Evolutionary conservation across 2,797 vertebrate genomes (phyloP).

Genomic region (Pseudopleuronectes americanus): DNA sequence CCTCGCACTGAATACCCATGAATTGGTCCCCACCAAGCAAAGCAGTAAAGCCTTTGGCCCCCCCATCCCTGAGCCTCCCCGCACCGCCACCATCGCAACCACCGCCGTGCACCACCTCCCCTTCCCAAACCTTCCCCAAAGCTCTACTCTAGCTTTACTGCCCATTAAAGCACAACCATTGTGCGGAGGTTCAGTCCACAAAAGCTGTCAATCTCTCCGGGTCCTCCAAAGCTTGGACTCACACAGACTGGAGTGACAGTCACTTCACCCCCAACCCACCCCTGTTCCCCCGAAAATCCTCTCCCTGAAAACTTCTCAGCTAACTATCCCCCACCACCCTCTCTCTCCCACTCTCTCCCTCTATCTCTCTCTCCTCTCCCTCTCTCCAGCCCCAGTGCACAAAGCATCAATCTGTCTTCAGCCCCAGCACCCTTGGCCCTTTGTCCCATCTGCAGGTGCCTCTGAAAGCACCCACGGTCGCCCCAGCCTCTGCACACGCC

Average conservation of each 20-base stretch:
- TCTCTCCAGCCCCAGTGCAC: conserved; percentile 90
- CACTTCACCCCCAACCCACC: conserved; percentile 80
- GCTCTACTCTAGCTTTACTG: conserved; percentile 87
- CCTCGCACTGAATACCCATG: conserved; percentile 92
- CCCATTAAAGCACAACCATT: conserved; percentile 98
- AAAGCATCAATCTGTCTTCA: conserved; percentile 99
- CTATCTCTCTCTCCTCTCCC: conserved; percentile 75
- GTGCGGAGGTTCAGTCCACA: conserved; percentile 93
- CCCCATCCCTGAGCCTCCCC: conserved; percentile 80
- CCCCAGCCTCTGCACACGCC: conserved; percentile 87
- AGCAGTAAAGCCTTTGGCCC: conserved; percentile 94
- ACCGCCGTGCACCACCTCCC: conserved; percentile 80
- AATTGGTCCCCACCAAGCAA: conserved; percentile 97
- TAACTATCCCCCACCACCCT: conserved; percentile 80
- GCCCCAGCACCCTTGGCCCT: conserved; percentile 92
- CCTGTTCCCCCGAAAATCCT: conserved; percentile 77
- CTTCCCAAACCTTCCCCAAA: conserved; percentile 78
- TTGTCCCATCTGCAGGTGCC: conserved; percentile 98
- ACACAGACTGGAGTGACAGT: conserved; percentile 88
- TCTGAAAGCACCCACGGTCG: conserved; percentile 93
- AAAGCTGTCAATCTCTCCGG: conserved; percentile 99
- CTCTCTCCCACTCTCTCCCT: conserved; percentile 80
- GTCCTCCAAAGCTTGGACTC: conserved; percentile 96
- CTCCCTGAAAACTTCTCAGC: conserved; percentile 81
- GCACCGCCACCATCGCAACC: conserved; percentile 74